Percentiles rank a stretch among this genome's conserved stretches.
phyloP scores from a whole-genome alignment of 1,140 invertebrate species.

The Drosophila yakuba region DNA sequence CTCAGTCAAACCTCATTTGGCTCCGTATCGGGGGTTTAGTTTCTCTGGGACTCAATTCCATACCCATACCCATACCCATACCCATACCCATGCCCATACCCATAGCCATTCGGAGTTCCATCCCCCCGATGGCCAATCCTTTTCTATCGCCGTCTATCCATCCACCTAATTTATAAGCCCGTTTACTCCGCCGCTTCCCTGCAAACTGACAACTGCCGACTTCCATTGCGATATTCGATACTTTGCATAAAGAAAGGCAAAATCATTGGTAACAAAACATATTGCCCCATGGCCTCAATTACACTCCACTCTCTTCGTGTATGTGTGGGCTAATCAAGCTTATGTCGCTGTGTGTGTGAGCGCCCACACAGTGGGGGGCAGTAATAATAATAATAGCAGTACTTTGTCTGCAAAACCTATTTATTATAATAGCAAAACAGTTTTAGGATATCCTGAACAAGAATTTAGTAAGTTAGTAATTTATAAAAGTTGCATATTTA shows the following conservation, averaged over 20 bases:
- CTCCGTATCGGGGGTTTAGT: constrained; percentile 51
- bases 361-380: constrained; percentile 9
- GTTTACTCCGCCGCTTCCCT: constrained; percentile 19
- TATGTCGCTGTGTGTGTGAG: constrained; percentile 36
- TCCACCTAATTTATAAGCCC: constrained; percentile 47
- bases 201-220: constrained; percentile 16
- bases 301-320: constrained; percentile 63
- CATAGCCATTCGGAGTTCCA: neutral
- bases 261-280: constrained; percentile 83
- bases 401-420: neutral
- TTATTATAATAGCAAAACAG: neutral
- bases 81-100: constrained; percentile 1
- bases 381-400: neutral
- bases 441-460: too few species aligned
- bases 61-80: neutral
- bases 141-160: constrained; percentile 23
- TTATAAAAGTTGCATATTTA: too few species aligned
- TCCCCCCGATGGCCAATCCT: neutral
- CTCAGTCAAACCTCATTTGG: constrained; percentile 83
- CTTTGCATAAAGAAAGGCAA: constrained; percentile 81
- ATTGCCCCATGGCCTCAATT: constrained; percentile 82
- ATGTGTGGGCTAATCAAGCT: constrained; percentile 60
- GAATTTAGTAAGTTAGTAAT: too few species aligned
- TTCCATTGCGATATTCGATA: constrained; percentile 80
- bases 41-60: constrained; percentile 11